Conservation (phyloP, 1,140 invertebrate species). For the silkworm (Bombyx mori) region DNA sequence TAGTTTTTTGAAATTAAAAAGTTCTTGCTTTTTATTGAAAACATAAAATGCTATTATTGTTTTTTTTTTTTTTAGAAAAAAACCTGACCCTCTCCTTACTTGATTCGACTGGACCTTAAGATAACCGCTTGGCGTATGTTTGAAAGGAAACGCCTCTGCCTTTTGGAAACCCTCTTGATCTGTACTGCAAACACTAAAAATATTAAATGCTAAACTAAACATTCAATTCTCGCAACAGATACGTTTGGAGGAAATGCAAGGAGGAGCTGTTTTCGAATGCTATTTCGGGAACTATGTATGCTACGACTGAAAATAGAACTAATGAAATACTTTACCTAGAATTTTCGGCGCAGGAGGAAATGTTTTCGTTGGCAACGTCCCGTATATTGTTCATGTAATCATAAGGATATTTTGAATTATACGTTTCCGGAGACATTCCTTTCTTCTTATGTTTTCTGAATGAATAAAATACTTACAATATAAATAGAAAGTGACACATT, state of each 20-base stretch:
- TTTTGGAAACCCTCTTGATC: constrained; percentile 34
- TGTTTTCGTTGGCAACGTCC: constrained; percentile 20
- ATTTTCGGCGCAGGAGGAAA: constrained; percentile 36
- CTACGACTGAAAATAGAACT: background rate
- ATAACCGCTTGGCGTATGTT: constrained; percentile 76
- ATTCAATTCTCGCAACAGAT: constrained; percentile 36
- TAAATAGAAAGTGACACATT: background rate
- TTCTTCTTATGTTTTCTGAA: constrained; percentile 38
- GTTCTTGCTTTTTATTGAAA: too few relatives aligned
- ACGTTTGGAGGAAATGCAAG: too few relatives aligned
- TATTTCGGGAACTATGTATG: too few relatives aligned
- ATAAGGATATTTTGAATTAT: constrained; percentile 27
- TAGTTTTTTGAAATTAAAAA: too few relatives aligned
- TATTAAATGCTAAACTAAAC: constrained; percentile 18
- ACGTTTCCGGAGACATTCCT: constrained; percentile 30
- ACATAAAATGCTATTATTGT: background rate
- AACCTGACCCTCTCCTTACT: constrained; percentile 41
- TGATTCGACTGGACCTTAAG: constrained; percentile 77
- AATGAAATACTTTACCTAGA: constrained; percentile 31
- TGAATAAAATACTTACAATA: constrained; percentile 3
- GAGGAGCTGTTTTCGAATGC: too few relatives aligned
- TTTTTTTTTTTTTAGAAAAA: background rate
- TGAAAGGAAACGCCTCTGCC: constrained; percentile 72
- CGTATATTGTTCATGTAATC: constrained; percentile 31
- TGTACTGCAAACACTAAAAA: constrained; percentile 33